Evolutionary conservation across 2,797 vertebrate genomes (phyloP).

Genomic region (Argentina silus): DNA sequence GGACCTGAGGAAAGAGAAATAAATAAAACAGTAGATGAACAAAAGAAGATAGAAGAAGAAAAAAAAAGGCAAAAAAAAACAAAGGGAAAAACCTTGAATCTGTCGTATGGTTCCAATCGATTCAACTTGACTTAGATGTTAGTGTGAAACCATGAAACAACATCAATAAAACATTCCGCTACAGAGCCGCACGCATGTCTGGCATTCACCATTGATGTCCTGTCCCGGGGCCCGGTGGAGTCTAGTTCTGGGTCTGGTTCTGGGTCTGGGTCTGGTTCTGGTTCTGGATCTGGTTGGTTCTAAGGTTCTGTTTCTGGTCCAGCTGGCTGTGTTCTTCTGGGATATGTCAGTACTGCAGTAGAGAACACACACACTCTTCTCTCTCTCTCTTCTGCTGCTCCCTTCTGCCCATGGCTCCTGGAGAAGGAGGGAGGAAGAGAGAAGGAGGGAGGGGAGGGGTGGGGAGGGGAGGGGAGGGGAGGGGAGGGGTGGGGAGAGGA

Average conservation of each 20-base stretch:
- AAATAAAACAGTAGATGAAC: slow-evolving; percentile 13
- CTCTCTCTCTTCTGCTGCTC: slow-evolving; percentile 68
- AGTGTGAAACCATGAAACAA: slow-evolving; percentile 57
- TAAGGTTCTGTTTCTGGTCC: slow-evolving; percentile 55
- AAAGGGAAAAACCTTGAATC: too few species aligned
- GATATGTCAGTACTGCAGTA: slow-evolving; percentile 79
- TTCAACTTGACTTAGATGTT: slow-evolving; percentile 50
- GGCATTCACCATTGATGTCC: slow-evolving; percentile 67
- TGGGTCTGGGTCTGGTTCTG: slow-evolving; percentile 61
- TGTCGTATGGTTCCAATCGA: not conserved
- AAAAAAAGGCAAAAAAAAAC: not conserved
- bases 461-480: not conserved
- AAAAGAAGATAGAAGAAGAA: slow-evolving; percentile 4
- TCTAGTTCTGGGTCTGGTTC: slow-evolving; percentile 11
- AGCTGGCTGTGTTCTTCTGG: slow-evolving; percentile 79
- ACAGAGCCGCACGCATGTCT: slow-evolving; percentile 22
- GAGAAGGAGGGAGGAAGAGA: slow-evolving; percentile 35
- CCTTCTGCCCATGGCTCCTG: slow-evolving; percentile 69
- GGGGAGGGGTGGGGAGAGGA: not conserved
- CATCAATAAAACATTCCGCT: slow-evolving; percentile 52
- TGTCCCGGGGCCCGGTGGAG: slow-evolving; percentile 41
- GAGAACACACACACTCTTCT: slow-evolving; percentile 72
- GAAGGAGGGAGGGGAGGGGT: slow-evolving; percentile 34
- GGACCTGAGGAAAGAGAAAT: not conserved
- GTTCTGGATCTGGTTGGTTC: slow-evolving; percentile 56